Percentiles rank a stretch among this genome's conserved stretches.
Evolutionary conservation across 2,888 invertebrate genomes (phyloP).

Genomic region (Volucella inflata): DNA sequence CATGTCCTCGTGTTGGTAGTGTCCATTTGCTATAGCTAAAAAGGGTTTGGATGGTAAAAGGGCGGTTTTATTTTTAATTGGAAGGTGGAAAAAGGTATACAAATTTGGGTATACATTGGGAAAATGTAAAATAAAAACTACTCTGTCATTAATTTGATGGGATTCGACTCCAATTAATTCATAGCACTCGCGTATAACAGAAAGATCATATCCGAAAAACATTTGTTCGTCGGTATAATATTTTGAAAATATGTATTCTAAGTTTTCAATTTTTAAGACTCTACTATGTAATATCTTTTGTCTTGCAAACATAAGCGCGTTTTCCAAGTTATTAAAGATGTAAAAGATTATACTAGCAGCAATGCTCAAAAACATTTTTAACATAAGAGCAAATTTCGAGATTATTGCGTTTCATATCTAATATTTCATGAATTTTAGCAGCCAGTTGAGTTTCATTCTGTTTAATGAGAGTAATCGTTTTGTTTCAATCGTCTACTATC

Average conservation of each 20-base stretch:
- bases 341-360: conserved; percentile 24
- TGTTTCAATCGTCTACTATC: conserved; percentile 22
- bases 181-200: conserved; percentile 14
- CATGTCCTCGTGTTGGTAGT: conserved; percentile 24
- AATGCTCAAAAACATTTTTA: conserved; percentile 14
- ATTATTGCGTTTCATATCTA: conserved; percentile 24
- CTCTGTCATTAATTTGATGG: conserved; percentile 32
- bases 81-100: conserved; percentile 40
- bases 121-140: conserved; percentile 36
- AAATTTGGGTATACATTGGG: conserved; percentile 18
- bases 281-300: conserved; percentile 36
- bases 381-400: conserved; percentile 30
- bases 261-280: conserved; percentile 35
- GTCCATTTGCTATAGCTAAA: conserved; percentile 24
- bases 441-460: conserved; percentile 34
- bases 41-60: conserved; percentile 24
- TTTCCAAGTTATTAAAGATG: conserved; percentile 34
- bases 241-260: conserved; percentile 22
- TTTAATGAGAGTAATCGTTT: conserved; percentile 26
- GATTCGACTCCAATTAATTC: conserved; percentile 31
- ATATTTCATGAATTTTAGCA: conserved; percentile 28
- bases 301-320: conserved; percentile 44
- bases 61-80: conserved; percentile 26
- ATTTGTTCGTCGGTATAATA: conserved; percentile 18
- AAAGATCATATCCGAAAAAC: conserved; percentile 16